Conservation (phyloP, 2,113 vertebrate genomes). For the Rattus rattus region DNA sequence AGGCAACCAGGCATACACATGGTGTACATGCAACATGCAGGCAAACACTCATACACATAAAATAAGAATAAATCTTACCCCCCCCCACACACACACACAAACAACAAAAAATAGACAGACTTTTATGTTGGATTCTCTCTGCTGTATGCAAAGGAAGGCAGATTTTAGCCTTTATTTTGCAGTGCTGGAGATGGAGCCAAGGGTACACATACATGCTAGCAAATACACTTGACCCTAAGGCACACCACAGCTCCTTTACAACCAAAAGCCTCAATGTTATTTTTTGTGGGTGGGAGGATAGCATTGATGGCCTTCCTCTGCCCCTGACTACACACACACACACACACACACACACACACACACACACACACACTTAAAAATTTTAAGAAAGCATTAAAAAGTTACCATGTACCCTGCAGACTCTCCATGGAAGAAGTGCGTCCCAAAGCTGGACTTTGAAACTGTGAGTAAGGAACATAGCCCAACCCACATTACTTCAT, state of each 20-base stretch:
- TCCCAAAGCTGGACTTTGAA: neutral
- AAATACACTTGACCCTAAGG: neutral
- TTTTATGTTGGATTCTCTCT: neutral
- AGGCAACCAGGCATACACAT: neutral
- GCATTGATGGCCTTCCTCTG: neutral
- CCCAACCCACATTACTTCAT: neutral
- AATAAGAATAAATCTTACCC: neutral
- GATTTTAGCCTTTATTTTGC: neutral
- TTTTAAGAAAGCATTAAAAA: neutral
- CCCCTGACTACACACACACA: neutral
- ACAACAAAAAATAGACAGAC: neutral
- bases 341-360: neutral
- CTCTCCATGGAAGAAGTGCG: neutral
- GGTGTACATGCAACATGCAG: neutral
- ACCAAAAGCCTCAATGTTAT: neutral
- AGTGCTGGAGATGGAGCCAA: neutral
- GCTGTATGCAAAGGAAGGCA: neutral
- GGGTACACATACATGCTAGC: neutral
- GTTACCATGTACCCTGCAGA: neutral
- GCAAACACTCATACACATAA: neutral
- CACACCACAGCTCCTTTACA: neutral
- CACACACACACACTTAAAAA: neutral
- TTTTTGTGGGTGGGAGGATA: neutral
- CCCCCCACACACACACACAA: neutral
- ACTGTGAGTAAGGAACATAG: neutral